phyloP scores from a whole-genome alignment of 2,113 vertebrate genomes.

The Otis tarda region DNA sequence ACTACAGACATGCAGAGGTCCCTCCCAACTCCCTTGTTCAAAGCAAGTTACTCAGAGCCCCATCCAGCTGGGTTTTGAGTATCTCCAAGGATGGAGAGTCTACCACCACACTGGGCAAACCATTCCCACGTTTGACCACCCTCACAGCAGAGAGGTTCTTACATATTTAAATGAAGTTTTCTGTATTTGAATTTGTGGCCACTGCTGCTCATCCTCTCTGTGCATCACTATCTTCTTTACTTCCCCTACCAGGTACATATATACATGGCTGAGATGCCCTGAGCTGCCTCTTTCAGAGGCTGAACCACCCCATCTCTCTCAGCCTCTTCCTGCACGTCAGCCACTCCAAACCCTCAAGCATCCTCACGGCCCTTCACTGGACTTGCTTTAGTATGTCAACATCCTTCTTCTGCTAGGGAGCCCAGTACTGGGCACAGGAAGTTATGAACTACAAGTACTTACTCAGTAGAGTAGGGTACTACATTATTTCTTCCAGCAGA shows the following conservation, averaged over 20 bases:
- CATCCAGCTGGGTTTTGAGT: fast-evolving
- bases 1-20: too few relatives aligned
- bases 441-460: neutral
- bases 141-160: neutral
- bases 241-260: neutral
- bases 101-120: neutral
- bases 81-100: neutral
- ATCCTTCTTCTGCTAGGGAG: neutral
- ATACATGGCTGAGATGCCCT: neutral
- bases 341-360: neutral
- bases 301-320: neutral
- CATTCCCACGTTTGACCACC: neutral
- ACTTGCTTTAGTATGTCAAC: neutral
- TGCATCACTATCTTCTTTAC: neutral
- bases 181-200: neutral
- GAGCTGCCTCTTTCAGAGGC: neutral
- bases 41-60: neutral
- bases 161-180: neutral
- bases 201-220: neutral
- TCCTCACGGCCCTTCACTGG: neutral
- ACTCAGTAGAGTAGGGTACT: neutral
- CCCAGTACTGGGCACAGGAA: neutral
- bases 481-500: neutral
- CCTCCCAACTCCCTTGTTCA: neutral
- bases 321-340: neutral